Evolutionary conservation across 2,888 invertebrate genomes (phyloP).

Genomic region (Mamestra brassicae): DNA sequence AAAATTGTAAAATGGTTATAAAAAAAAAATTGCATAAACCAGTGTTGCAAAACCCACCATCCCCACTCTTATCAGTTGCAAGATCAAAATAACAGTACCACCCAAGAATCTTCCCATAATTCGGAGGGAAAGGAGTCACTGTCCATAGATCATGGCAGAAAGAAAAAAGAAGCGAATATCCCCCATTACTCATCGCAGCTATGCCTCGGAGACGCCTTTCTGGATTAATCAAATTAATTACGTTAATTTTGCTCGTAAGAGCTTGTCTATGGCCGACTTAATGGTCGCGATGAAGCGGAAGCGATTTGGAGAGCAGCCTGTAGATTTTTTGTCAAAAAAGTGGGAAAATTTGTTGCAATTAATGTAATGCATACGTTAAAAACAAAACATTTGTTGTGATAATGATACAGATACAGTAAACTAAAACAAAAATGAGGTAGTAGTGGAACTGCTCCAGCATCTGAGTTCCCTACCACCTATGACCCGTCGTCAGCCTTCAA

Average conservation of each 20-base stretch:
- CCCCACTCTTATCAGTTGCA: background rate
- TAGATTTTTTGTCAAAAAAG: slow-evolving; percentile 14
- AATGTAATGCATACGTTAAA: background rate
- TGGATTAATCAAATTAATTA: slow-evolving; percentile 88
- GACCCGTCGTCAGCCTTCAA: background rate
- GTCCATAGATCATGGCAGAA: slow-evolving; percentile 55
- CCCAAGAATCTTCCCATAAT: slow-evolving; percentile 27
- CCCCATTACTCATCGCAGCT: slow-evolving; percentile 81
- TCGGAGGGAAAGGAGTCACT: background rate
- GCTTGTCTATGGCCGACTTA: slow-evolving; percentile 62
- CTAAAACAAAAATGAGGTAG: too few relatives aligned
- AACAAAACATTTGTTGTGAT: too few relatives aligned
- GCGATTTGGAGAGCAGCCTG: slow-evolving; percentile 41
- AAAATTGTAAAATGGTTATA: too few relatives aligned
- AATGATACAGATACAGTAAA: background rate
- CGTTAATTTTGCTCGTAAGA: slow-evolving; percentile 79
- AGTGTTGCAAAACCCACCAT: background rate
- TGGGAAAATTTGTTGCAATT: background rate
- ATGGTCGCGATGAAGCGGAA: slow-evolving; percentile 52
- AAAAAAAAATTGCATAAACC: too few relatives aligned
- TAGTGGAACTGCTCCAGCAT: background rate
- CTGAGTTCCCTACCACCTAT: background rate
- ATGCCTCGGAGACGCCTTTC: slow-evolving; percentile 78
- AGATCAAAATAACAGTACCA: slow-evolving; percentile 15
- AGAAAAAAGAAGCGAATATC: slow-evolving; percentile 69